Conservation (phyloP, 2,888 invertebrate species). For the Papilio protenor region DNA sequence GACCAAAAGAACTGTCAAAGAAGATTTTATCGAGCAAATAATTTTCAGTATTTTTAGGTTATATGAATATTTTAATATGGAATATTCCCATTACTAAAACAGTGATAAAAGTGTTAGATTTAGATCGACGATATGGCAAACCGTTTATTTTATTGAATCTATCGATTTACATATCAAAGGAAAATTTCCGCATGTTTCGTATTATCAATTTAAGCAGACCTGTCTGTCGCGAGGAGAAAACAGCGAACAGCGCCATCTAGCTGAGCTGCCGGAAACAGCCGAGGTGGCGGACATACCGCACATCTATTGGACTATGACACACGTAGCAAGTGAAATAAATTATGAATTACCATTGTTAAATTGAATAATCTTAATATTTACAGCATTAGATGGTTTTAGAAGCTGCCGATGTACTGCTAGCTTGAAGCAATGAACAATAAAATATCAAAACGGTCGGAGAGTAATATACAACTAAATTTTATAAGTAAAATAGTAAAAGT, state of each 20-base stretch:
- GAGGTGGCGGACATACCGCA: conserved; percentile 21
- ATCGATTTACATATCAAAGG: not conserved
- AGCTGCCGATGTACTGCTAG: not conserved
- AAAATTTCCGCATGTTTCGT: not conserved
- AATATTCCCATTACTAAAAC: not conserved
- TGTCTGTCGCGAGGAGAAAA: not conserved
- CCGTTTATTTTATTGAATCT: not conserved
- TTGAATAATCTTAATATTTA: not conserved
- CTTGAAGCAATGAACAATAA: too few species aligned
- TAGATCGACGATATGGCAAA: not conserved
- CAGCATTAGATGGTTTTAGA: not conserved
- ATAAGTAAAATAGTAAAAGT: not conserved
- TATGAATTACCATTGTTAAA: not conserved
- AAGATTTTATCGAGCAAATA: not conserved
- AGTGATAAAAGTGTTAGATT: not conserved
- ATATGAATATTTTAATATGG: not conserved
- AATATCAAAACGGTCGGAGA: not conserved
- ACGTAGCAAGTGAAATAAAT: not conserved
- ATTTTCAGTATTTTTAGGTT: not conserved
- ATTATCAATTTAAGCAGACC: not conserved
- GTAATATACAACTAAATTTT: not conserved
- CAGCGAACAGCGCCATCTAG: not conserved
- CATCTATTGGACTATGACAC: conserved; percentile 18
- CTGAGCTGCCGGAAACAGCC: not conserved
- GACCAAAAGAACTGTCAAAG: not conserved